A percentile compares a stretch with the other conserved stretches of the same genome.
Evolutionary conservation across 2,888 invertebrate species (phyloP).

Genomic region (Tortrix viridana): DNA sequence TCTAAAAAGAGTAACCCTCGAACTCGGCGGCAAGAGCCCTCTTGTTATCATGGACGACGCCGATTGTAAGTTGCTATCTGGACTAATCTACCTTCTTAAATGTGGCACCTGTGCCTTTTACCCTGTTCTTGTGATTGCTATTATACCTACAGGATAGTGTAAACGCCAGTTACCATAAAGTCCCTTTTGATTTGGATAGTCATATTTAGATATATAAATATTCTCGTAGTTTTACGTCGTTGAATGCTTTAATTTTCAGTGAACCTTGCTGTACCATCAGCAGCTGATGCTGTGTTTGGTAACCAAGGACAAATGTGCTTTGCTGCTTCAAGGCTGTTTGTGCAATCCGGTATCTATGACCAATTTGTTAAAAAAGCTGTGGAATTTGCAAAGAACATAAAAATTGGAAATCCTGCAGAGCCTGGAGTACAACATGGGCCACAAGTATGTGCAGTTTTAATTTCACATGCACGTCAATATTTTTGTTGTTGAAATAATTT

Average conservation of each 20-base stretch:
- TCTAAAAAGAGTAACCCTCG: conserved; percentile 92
- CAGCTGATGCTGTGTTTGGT: conserved; percentile 58
- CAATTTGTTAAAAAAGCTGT: conserved; percentile 91
- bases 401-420: conserved; percentile 93
- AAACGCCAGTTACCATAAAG: too few relatives aligned
- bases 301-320: conserved; percentile 31
- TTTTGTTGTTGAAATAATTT: background rate
- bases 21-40: conserved; percentile 96
- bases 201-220: too few relatives aligned
- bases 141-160: too few relatives aligned
- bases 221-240: too few relatives aligned
- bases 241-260: conserved; percentile 55
- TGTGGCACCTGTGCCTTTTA: too few relatives aligned
- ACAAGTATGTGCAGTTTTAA: conserved; percentile 81
- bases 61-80: conserved; percentile 82
- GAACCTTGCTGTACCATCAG: conserved; percentile 72
- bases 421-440: conserved; percentile 91
- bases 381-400: conserved; percentile 87
- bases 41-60: conserved; percentile 95
- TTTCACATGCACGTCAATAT: background rate
- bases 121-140: too few relatives aligned
- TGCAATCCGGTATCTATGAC: conserved; percentile 89
- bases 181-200: too few relatives aligned
- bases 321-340: conserved; percentile 27
- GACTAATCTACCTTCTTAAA: too few relatives aligned